Evolutionary conservation across 2,113 vertebrate genomes (phyloP).

Genomic region (Corythaixoides concolor): DNA sequence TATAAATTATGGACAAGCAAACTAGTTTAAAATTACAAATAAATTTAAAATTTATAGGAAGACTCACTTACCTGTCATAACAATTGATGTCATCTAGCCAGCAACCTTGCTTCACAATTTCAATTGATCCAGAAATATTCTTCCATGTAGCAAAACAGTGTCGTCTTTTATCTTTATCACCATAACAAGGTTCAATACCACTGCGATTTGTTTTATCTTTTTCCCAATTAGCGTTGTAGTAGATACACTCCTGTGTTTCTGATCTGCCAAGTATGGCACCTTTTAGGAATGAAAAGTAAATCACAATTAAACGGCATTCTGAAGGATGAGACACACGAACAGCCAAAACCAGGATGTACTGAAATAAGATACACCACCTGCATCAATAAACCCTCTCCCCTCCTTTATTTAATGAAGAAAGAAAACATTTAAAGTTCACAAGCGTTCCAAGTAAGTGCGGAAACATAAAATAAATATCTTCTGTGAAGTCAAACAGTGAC

Average conservation of each 20-base stretch:
- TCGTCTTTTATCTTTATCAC: constrained; percentile 91
- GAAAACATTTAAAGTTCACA: background rate
- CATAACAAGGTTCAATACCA: constrained; percentile 89
- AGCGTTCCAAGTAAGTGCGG: background rate
- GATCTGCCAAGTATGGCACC: constrained; percentile 97
- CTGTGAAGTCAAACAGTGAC: background rate
- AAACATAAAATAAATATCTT: background rate
- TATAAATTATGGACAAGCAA: background rate
- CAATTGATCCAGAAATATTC: constrained; percentile 91
- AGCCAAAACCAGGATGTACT: background rate
- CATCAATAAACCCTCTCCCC: background rate
- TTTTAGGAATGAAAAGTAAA: constrained; percentile 54
- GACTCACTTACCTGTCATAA: constrained; percentile 88
- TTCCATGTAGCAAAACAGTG: constrained; percentile 99
- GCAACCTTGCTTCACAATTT: constrained; percentile 96
- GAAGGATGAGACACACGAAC: background rate
- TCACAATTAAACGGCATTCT: background rate
- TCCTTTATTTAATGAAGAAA: background rate
- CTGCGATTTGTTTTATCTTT: constrained; percentile 95
- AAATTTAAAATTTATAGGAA: background rate
- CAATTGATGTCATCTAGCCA: constrained; percentile 99
- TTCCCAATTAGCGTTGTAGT: constrained; percentile 96
- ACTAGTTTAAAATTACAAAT: background rate
- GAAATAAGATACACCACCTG: background rate
- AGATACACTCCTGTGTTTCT: constrained; percentile 93